Percentiles rank a stretch among this genome's conserved stretches.
phyloP scores from a whole-genome alignment of 2,113 vertebrate genomes.

The Limanda limanda region DNA sequence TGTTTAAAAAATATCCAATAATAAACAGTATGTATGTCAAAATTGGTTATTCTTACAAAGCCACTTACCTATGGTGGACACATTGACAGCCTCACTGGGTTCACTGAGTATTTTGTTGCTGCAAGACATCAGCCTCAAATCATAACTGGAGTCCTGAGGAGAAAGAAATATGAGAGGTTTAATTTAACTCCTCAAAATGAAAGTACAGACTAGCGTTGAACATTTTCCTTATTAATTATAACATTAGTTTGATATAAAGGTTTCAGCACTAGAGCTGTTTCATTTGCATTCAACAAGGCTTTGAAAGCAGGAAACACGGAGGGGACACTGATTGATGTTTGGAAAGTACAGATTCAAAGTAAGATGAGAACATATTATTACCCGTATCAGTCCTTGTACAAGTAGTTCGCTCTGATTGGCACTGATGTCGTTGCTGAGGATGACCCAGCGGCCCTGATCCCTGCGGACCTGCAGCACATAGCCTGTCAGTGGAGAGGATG shows the following conservation, averaged over 20 bases:
- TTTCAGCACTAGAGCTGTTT: background rate
- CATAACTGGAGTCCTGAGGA: slow-evolving; percentile 88
- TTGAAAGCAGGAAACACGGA: background rate
- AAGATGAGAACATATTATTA: slow-evolving; percentile 57
- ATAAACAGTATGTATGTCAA: background rate
- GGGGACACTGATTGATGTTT: background rate
- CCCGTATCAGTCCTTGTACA: slow-evolving; percentile 91
- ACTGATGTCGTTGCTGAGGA: slow-evolving; percentile 85
- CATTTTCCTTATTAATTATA: background rate
- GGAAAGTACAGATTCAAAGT: background rate
- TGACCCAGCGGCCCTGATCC: slow-evolving; percentile 87
- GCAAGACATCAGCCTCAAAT: slow-evolving; percentile 91
- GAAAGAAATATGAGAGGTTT: slow-evolving; percentile 1
- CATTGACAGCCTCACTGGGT: slow-evolving; percentile 89
- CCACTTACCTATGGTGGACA: slow-evolving; percentile 89
- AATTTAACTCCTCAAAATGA: slow-evolving; percentile 3
- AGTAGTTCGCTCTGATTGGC: slow-evolving; percentile 86
- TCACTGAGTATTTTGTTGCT: slow-evolving; percentile 88
- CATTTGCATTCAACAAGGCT: background rate
- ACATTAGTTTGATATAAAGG: background rate
- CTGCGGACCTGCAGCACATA: slow-evolving; percentile 89
- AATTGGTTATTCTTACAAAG: background rate
- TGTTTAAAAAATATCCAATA: no score
- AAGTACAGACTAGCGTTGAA: background rate
- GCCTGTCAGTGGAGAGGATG: slow-evolving; percentile 82